Base-by-base conservation (phyloP, 2,888 invertebrate species). In the Athrips mouffetella region DNA sequence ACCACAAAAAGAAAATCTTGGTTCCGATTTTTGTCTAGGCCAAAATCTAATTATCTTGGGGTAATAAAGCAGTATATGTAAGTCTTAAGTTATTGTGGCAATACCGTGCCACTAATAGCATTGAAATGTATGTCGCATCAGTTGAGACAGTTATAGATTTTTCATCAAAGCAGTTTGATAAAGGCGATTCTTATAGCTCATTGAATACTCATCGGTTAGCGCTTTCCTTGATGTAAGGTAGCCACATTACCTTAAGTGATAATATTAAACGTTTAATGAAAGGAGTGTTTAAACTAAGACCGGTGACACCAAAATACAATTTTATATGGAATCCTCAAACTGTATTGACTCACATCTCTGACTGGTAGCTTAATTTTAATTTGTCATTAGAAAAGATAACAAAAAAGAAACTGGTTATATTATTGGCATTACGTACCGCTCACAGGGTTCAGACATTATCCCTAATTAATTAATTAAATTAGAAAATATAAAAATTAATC, bases 131-230 rank as follows among this genome's bases (percentile, higher is more conserved):
- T 3, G 44, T 20, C 35, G 49, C 29, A 21, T 47, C 0, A 31
- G 31, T 16, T 10, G 23, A 42, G 15, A 35, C 23, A 11, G 27
- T 51, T 20, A 31, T 52, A 27, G 15, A 16, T 11, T 52, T 56
- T 47, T n/a, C n/a, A n/a, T 47, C 42, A 8, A 20, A 48, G 20
- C 50, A 52, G 33, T 56, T 52, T 49, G 35, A 50, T 8, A 42
- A 47, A 3, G 56, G 56, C 16, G 44, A 45, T 15, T 45, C 53
- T n/a, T 61, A 56, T 35, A 48, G 54, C 10, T 51, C 50, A 16
- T 23, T 59, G 7, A 57, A n/a, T 39, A 42, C 41, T 30, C 50
- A 51, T 27, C 48, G 57, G 6, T 58, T 58, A 3, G 59, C 61
- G 6, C 35, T 61, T 6, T 54, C 56, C 1, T 11, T 52, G 21